These are phyloP conservation scores for Aporrectodea caliginosa DNA, from an alignment of 1,140 invertebrate genomes.

Conservation along the genomic window DNA sequence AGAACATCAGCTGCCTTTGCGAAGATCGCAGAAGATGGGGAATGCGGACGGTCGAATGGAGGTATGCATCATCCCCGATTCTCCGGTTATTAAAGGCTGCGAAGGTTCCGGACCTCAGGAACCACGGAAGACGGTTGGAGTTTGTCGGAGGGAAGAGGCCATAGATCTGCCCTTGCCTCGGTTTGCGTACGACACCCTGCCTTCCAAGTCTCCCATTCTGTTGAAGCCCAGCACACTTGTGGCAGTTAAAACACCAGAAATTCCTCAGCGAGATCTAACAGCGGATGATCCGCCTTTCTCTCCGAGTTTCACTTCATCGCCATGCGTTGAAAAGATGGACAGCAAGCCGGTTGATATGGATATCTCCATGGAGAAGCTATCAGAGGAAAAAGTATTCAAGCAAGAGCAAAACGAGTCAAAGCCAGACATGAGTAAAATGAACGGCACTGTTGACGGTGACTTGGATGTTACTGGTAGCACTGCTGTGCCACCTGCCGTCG, in stretches of 20 bases:
- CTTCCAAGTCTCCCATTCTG: too few relatives aligned
- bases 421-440: too few relatives aligned
- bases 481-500: too few relatives aligned
- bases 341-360: too few relatives aligned
- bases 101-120: slow-evolving; percentile 16
- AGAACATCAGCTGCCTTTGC: background rate
- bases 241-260: too few relatives aligned
- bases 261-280: background rate
- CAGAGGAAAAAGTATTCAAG: too few relatives aligned
- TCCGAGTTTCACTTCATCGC: background rate
- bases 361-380: too few relatives aligned
- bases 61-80: slow-evolving; percentile 8
- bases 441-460: too few relatives aligned
- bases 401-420: too few relatives aligned
- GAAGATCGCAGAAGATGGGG: background rate
- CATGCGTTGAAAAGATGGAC: too few relatives aligned
- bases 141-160: slow-evolving; percentile 5
- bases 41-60: background rate
- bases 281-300: background rate
- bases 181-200: slow-evolving; percentile 23
- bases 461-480: too few relatives aligned
- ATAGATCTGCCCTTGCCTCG: slow-evolving; percentile 29
- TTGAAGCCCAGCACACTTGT: too few relatives aligned
- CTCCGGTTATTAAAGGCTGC: slow-evolving; percentile 1
- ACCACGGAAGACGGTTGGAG: background rate